Conservation (phyloP, 2,113 vertebrate species). For the Boleophthalmus pectinirostris region DNA sequence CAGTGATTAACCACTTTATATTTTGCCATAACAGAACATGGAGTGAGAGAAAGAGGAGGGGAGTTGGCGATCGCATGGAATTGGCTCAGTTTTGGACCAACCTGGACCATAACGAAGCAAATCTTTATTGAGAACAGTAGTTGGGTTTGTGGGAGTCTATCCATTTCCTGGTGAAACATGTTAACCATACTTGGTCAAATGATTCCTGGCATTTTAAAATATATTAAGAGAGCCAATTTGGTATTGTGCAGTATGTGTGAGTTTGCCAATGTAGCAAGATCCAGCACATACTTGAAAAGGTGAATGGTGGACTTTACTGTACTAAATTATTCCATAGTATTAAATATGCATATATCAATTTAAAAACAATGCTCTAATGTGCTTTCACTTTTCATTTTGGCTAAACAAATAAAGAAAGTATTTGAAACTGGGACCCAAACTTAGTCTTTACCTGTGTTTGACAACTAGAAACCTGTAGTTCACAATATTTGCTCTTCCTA, state of each 20-base stretch:
- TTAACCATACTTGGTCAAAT: background rate
- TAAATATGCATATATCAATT: background rate
- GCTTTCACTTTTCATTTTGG: too few relatives aligned
- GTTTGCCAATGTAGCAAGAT: background rate
- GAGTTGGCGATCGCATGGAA: constrained; percentile 28
- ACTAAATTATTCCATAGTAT: background rate
- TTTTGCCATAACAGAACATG: constrained; percentile 4
- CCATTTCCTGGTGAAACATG: constrained; percentile 2
- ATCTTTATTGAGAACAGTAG: constrained; percentile 42
- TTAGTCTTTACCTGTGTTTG: background rate
- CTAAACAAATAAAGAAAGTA: too few relatives aligned
- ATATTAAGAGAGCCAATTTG: background rate
- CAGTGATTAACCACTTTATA: constrained; percentile 63
- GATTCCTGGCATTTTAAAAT: background rate
- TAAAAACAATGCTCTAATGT: too few relatives aligned
- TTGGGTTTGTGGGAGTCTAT: constrained; percentile 37
- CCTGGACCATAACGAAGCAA: constrained; percentile 50
- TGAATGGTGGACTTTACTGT: too few relatives aligned
- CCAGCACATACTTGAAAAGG: background rate
- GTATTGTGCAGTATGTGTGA: background rate
- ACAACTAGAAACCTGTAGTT: background rate
- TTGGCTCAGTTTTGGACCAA: constrained; percentile 45
- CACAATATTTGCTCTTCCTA: background rate
- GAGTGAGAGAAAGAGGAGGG: constrained; percentile 8
- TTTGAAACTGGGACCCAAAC: background rate